phyloP scores from a whole-genome alignment of 2,888 invertebrate genomes.

The Anthrax anthrax region DNA sequence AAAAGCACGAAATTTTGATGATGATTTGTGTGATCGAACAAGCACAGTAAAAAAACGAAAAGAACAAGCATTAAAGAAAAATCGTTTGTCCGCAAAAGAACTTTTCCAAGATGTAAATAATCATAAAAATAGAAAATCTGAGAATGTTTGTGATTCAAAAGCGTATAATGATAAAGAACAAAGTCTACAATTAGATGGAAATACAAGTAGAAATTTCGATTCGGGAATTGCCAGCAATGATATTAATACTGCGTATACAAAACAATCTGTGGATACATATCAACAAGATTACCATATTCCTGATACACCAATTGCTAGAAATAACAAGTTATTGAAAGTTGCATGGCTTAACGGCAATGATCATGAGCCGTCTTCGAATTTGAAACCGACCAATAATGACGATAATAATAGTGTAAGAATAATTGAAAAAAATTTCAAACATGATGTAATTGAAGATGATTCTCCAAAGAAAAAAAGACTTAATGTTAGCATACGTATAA shows the following conservation, averaged over 20 bases:
- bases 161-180: too few relatives aligned
- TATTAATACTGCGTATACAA: too few relatives aligned
- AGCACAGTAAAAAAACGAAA: conserved; percentile 2
- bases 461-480: too few relatives aligned
- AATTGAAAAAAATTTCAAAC: too few relatives aligned
- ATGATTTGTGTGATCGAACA: background rate
- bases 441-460: too few relatives aligned
- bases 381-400: conserved; percentile 11
- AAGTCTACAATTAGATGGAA: too few relatives aligned
- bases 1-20: background rate
- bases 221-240: too few relatives aligned
- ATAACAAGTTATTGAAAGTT: conserved; percentile 40
- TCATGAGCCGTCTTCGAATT: background rate
- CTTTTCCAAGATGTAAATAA: background rate
- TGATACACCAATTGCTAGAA: conserved; percentile 40
- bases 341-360: conserved; percentile 36
- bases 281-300: conserved; percentile 23
- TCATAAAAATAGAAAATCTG: too few relatives aligned
- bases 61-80: background rate
- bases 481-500: too few relatives aligned
- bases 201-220: too few relatives aligned
- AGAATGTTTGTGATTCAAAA: too few relatives aligned
- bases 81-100: background rate
- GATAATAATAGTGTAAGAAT: too few relatives aligned
- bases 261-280: background rate